A percentile compares a stretch with the other conserved stretches of the same genome.
Evolutionary conservation across 2,797 vertebrate genomes (phyloP).

Genomic region (Orestias chungarensis): DNA sequence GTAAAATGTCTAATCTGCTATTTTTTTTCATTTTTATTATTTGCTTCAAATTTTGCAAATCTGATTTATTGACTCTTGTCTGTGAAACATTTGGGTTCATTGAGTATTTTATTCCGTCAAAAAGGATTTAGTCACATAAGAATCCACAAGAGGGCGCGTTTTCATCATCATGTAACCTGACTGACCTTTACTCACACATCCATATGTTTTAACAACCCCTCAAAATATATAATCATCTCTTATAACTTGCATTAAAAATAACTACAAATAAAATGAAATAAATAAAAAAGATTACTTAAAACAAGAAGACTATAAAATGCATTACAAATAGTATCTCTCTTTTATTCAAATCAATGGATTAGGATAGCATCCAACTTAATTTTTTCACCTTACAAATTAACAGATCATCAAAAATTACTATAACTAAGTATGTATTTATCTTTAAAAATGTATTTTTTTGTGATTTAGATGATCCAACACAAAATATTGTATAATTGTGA

Average conservation of each 20-base stretch:
- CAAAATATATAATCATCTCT: not conserved
- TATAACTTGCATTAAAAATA: not conserved
- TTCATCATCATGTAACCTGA: slow-evolving; percentile 15
- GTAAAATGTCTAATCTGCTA: not conserved
- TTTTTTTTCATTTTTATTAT: slow-evolving; percentile 9
- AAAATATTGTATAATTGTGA: not conserved
- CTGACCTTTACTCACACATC: not conserved
- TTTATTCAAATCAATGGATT: no score
- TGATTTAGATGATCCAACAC: not conserved
- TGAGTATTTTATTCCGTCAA: not conserved
- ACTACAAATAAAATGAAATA: not conserved
- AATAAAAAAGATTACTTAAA: no score
- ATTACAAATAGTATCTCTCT: not conserved
- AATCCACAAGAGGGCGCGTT: slow-evolving; percentile 59
- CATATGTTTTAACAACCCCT: not conserved
- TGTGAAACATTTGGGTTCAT: not conserved
- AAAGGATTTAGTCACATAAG: slow-evolving; percentile 24
- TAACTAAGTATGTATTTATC: not conserved
- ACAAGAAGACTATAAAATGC: no score
- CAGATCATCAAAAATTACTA: not conserved
- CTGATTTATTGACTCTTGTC: slow-evolving; percentile 11
- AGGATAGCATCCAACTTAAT: no score
- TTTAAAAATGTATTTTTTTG: not conserved
- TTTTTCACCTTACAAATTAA: no score
- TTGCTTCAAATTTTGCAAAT: not conserved